Evolutionary conservation across 2,113 vertebrate species (phyloP).

Genomic region (Callopanchax toddi): DNA sequence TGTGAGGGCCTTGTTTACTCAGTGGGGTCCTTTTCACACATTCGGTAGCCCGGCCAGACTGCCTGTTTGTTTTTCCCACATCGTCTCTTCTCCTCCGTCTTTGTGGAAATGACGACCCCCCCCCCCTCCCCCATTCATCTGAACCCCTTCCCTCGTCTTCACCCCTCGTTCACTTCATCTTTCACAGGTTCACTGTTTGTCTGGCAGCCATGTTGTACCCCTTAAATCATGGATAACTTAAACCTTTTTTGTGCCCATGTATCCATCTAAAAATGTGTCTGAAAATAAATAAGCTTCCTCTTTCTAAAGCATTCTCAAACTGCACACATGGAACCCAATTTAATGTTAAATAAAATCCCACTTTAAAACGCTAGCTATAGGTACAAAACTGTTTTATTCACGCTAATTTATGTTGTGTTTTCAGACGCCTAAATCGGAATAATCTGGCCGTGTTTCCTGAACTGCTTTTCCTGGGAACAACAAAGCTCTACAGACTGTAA

Average conservation of each 20-base stretch:
- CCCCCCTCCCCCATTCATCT: conserved; percentile 45
- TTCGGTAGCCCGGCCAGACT: conserved; percentile 84
- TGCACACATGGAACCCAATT: conserved; percentile 16
- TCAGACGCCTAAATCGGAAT: conserved; percentile 98
- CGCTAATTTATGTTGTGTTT: conserved; percentile 67
- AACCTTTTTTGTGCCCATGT: conserved; percentile 11
- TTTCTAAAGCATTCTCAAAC: conserved; percentile 3
- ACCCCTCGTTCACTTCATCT: conserved; percentile 47
- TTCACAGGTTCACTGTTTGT: conserved; percentile 62
- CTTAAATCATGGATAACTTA: conserved; percentile 60
- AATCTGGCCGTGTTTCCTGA: conserved; percentile 96
- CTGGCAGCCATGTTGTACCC: conserved; percentile 67
- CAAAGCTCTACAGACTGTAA: conserved; percentile 98
- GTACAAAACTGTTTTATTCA: too few species aligned
- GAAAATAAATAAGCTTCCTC: neutral
- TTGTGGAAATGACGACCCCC: conserved; percentile 84
- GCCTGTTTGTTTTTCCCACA: conserved; percentile 99
- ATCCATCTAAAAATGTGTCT: conserved; percentile 20
- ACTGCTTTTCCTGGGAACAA: conserved; percentile 93
- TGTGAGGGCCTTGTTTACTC: conserved; percentile 80
- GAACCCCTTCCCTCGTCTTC: conserved; percentile 47
- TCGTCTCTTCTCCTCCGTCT: conserved; percentile 86
- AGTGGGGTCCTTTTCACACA: conserved; percentile 86
- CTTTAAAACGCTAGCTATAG: conserved; percentile 6
- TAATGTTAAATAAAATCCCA: conserved; percentile 37